A percentile compares a stretch with the other conserved stretches of the same genome.
Evolutionary conservation across 2,797 vertebrate genomes (phyloP).

Genomic region (Poecilia gillii): DNA sequence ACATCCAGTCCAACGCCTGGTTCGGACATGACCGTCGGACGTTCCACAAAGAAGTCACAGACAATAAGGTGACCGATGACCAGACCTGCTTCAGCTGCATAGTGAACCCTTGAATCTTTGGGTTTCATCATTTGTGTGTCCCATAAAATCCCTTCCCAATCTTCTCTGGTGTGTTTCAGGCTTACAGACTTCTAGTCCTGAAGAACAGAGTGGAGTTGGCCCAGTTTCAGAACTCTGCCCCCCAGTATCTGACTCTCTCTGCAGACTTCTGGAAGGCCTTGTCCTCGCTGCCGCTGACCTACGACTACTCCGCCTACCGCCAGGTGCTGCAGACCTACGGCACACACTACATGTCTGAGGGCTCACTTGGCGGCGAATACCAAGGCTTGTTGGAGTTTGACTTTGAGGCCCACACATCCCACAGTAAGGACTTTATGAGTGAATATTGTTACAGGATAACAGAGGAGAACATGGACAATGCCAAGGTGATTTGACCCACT

Average conservation of each 20-base stretch:
- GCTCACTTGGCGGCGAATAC: constrained; percentile 91
- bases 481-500: neutral
- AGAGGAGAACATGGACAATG: neutral
- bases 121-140: neutral
- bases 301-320: constrained; percentile 86
- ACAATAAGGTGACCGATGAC: constrained; percentile 74
- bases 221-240: constrained; percentile 90
- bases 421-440: constrained; percentile 45
- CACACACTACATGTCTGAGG: constrained; percentile 91
- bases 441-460: neutral
- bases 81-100: neutral
- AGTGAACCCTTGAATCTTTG: neutral
- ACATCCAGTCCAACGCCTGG: constrained; percentile 57
- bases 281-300: constrained; percentile 83
- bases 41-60: constrained; percentile 69
- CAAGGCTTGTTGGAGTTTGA: constrained; percentile 86
- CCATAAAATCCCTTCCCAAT: neutral
- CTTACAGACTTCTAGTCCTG: constrained; percentile 85
- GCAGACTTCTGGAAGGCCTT: constrained; percentile 90
- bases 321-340: constrained; percentile 86
- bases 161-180: constrained; percentile 68
- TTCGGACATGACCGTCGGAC: constrained; percentile 42
- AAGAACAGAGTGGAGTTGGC: constrained; percentile 82
- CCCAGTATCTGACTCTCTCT: constrained; percentile 75
- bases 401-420: constrained; percentile 59